Evolutionary conservation across 2,888 invertebrate species (phyloP), one percentile per base, ranked within the genome.

Genomic region (Cantharis rustica): DNA sequence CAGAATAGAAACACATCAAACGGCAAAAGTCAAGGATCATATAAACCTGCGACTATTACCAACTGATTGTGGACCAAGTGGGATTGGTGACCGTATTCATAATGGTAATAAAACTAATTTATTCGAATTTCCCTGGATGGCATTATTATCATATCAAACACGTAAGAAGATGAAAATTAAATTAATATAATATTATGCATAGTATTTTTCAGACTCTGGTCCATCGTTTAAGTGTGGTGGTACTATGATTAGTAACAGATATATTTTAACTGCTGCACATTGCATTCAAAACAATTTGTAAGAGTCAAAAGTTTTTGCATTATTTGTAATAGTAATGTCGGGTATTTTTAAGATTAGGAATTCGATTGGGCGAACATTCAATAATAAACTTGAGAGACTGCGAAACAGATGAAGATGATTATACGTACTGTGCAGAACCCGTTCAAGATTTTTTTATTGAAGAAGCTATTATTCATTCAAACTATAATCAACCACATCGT

Each of bases 41-140:
- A 1, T 9, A 17, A 64, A 64, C n/a, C 3, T 66, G 5, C 13
- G 11, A 66, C 20, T 66, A 20, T 20, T 66, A 66, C 64, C 64
- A 13, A 13, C 5, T 13, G n/a, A 20, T 9, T 66, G 64, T 16
- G 64, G 64, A 5, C n/a, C n/a, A n/a, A 64, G 13, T 11, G 7
- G 3, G 10, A 13, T 66, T 11, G 9, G 3, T 5, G 15, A 20
- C 13, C 64, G 64, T 9, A 66, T 66, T 20, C 13, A 3, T 0
- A 11, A 13, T 13, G 72, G 72, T 3, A 16, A 31, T 5, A 15
- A 16, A 16, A 72, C 68, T 0, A 61, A 10, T 0, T 84, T 93
- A 2, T 90, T 89, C 26, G 93, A 95, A 82, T 93, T 91, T 88
- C 95, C 95, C 0, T 95, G 95, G 95, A 93, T 95, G 93, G 94